phyloP scores from a whole-genome alignment of 2,797 vertebrate species.

The Heterohyrax brucei region DNA sequence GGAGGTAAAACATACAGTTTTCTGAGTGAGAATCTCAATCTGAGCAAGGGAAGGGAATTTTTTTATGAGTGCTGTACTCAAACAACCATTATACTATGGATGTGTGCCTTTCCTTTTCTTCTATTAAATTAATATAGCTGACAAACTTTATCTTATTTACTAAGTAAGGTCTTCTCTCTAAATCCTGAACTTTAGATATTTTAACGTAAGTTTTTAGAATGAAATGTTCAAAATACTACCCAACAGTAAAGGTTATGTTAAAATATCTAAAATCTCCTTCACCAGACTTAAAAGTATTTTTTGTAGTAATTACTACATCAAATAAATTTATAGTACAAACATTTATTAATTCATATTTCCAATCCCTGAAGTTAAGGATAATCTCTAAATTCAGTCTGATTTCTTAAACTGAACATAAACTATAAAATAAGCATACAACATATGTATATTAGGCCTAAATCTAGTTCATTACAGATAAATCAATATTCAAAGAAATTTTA shows the following conservation, averaged over 20 bases:
- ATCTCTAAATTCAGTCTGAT: background rate
- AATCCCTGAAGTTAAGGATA: background rate
- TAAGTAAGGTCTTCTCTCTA: background rate
- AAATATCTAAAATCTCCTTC: constrained; percentile 18
- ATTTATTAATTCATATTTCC: constrained; percentile 27
- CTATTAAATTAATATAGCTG: background rate
- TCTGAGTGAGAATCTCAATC: background rate
- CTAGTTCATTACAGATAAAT: background rate
- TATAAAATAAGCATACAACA: constrained; percentile 25
- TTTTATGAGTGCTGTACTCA: background rate
- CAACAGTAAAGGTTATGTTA: background rate
- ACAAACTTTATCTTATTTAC: constrained; percentile 7
- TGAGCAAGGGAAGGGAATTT: accelerated
- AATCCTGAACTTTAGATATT: background rate
- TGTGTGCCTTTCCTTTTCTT: background rate
- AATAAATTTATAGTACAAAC: constrained; percentile 32
- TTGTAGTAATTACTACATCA: background rate
- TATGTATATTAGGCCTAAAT: background rate
- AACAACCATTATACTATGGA: background rate
- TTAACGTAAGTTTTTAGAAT: background rate
- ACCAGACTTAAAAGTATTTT: background rate
- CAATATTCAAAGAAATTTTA: constrained; percentile 19
- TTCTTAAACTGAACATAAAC: constrained; percentile 55
- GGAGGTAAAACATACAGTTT: background rate
- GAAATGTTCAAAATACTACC: background rate